These are phyloP conservation scores for Leptopterna dolabrata DNA, from an alignment of 2,888 invertebrate species.

Conservation along the genomic window DNA sequence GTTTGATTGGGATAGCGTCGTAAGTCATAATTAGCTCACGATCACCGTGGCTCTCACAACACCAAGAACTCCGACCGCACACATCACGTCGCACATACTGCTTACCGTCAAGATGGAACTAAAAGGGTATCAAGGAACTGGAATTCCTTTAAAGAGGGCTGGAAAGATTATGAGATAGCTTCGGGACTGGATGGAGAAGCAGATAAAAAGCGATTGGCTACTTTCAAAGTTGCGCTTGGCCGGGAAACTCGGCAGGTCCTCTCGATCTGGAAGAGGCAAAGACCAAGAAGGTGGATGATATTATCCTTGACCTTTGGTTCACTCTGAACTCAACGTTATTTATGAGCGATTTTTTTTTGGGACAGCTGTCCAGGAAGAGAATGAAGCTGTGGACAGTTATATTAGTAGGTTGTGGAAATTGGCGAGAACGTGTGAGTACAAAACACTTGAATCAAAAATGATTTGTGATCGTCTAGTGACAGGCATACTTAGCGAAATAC, in stretches of 20 bases:
- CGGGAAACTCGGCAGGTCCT: slow-evolving; percentile 32
- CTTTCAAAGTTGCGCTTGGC: slow-evolving; percentile 23
- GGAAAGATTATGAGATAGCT: not conserved
- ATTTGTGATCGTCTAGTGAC: slow-evolving; percentile 14
- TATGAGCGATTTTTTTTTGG: slow-evolving; percentile 43
- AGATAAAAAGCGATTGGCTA: not conserved
- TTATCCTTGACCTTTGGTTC: slow-evolving; percentile 40
- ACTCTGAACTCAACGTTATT: slow-evolving; percentile 22
- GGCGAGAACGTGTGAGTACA: slow-evolving; percentile 6
- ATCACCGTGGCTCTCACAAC: not conserved
- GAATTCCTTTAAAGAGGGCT: slow-evolving; percentile 20
- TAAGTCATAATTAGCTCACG: not conserved
- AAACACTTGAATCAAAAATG: not conserved
- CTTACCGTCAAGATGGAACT: not conserved
- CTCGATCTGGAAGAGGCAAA: slow-evolving; percentile 5
- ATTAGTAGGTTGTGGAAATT: not conserved
- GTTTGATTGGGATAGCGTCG: no score
- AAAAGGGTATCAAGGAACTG: slow-evolving; percentile 12
- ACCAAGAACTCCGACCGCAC: no score
- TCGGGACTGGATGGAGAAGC: not conserved
- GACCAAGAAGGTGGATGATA: not conserved
- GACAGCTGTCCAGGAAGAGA: slow-evolving; percentile 22
- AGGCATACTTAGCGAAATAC: slow-evolving; percentile 13
- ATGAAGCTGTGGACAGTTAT: not conserved
- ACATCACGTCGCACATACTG: not conserved